These are phyloP conservation scores for Yponomeuta cagnagella DNA, from an alignment of 2,888 invertebrate species.

Conservation along the genomic window DNA sequence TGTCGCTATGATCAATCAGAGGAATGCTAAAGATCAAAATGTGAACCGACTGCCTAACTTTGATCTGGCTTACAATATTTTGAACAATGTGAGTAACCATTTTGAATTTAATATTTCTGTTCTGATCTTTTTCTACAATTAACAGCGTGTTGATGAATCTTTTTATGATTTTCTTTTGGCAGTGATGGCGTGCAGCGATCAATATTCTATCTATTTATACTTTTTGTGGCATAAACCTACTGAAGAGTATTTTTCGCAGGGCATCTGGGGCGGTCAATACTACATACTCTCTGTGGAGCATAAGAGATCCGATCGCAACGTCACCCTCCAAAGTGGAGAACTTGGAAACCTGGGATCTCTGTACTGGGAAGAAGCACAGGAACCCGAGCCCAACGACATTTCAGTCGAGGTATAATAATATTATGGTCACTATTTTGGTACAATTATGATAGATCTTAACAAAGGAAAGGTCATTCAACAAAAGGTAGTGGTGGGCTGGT, in stretches of 20 bases:
- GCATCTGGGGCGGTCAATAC: conserved; percentile 31
- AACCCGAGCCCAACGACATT: conserved; percentile 20
- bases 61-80: conserved; percentile 25
- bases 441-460: too few species aligned
- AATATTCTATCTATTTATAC: not conserved
- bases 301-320: not conserved
- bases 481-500: too few species aligned
- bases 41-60: conserved; percentile 22
- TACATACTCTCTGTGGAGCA: conserved; percentile 21
- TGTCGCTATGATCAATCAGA: conserved; percentile 25
- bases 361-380: conserved; percentile 29
- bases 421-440: not conserved
- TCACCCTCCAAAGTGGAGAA: conserved; percentile 23
- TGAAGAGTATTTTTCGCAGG: conserved; percentile 20
- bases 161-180: too few species aligned
- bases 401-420: conserved; percentile 27
- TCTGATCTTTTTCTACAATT: too few species aligned
- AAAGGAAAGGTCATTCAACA: not conserved
- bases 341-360: conserved; percentile 31
- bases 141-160: too few species aligned
- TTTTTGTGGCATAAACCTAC: not conserved
- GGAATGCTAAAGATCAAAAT: conserved; percentile 22
- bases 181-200: too few species aligned
- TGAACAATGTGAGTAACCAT: conserved; percentile 24
- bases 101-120: too few species aligned